Percentiles rank a stretch among this genome's conserved stretches.
Conservation (phyloP, 1,140 invertebrate species). For the Achatina immaculata region DNA sequence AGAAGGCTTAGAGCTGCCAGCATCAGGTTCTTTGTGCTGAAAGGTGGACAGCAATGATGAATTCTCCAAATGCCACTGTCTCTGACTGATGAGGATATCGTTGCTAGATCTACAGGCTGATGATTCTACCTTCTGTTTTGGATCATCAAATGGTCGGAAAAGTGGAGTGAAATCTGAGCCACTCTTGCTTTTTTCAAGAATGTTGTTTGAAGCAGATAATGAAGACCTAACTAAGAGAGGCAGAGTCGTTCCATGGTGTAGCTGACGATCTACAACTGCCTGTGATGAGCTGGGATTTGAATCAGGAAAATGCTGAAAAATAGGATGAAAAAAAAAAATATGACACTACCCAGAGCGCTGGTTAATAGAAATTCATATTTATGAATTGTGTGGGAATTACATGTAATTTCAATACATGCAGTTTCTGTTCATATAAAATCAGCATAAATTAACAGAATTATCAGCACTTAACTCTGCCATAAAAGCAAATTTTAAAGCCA, state of each 20-base stretch:
- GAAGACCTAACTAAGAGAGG: constrained; percentile 31
- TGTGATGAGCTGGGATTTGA: constrained; percentile 2
- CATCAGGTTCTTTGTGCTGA: not conserved
- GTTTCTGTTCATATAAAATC: no score
- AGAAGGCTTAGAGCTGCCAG: not conserved
- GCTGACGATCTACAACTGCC: constrained; percentile 8
- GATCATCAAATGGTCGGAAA: constrained; percentile 57
- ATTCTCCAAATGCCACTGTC: not conserved
- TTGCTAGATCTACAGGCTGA: not conserved
- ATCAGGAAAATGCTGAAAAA: constrained; percentile 7
- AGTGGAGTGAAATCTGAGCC: constrained; percentile 43
- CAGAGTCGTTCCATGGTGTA: constrained; percentile 29
- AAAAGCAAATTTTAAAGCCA: no score
- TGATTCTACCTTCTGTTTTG: not conserved
- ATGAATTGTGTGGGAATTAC: no score
- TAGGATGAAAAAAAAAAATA: no score
- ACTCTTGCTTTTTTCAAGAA: constrained; percentile 10
- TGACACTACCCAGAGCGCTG: no score
- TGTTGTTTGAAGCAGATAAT: constrained; percentile 13
- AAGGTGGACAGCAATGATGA: not conserved
- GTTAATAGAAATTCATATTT: no score
- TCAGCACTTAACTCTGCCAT: no score
- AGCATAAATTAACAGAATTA: no score
- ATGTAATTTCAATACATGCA: no score
- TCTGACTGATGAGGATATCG: not conserved